These are phyloP conservation scores for Apis cerana DNA, from an alignment of 1,140 invertebrate genomes.

Conservation along the genomic window DNA sequence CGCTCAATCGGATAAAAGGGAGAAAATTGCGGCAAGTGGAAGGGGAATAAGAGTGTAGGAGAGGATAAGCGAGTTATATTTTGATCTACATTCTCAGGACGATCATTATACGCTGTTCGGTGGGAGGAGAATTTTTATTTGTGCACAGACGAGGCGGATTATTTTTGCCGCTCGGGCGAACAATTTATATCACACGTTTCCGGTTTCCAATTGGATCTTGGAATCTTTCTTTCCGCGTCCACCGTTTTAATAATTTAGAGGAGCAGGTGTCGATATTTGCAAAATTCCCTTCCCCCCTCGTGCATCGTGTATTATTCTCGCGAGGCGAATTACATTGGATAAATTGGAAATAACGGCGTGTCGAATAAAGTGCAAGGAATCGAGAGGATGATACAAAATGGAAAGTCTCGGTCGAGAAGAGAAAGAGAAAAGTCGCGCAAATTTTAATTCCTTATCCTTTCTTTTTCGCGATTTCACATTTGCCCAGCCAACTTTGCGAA, in stretches of 20 bases:
- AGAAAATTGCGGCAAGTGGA: too few relatives aligned
- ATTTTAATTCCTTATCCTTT: not conserved
- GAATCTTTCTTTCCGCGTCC: not conserved
- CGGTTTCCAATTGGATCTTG: slow-evolving; percentile 8
- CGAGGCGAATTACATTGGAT: not conserved
- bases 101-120: too few relatives aligned
- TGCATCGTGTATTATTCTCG: not conserved
- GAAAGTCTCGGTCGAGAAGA: not conserved
- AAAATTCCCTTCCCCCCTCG: not conserved
- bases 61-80: too few relatives aligned
- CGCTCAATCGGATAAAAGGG: too few relatives aligned
- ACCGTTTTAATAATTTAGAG: slow-evolving; percentile 32
- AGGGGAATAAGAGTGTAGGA: too few relatives aligned
- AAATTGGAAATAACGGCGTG: not conserved
- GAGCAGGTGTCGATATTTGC: not conserved
- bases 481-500: not conserved
- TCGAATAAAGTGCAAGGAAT: not conserved
- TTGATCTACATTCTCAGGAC: too few relatives aligned
- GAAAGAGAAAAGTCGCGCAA: not conserved
- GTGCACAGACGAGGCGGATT: not conserved
- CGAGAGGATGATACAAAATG: not conserved
- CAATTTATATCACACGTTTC: not conserved
- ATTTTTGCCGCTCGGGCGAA: not conserved
- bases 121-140: too few relatives aligned
- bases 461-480: not conserved